Evolutionary conservation across 2,888 invertebrate genomes (phyloP).

Genomic region (Drosophila seclusa): DNA sequence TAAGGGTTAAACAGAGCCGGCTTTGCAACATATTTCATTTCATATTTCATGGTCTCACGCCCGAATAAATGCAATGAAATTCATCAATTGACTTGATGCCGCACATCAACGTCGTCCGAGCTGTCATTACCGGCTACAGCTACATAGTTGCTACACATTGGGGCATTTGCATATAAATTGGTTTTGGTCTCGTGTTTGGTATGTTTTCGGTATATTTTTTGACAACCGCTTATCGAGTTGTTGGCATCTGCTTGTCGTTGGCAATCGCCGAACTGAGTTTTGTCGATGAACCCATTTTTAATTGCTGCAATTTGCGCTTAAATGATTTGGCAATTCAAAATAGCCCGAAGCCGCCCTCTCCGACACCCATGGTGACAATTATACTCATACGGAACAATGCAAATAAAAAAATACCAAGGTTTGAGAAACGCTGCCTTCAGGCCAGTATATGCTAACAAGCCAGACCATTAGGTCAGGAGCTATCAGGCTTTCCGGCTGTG

Average conservation of each 20-base stretch:
- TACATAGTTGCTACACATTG: conserved; percentile 42
- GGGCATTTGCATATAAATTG: conserved; percentile 82
- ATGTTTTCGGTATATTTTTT: conserved; percentile 41
- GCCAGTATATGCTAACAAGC: conserved; percentile 51
- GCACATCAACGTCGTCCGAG: conserved; percentile 35
- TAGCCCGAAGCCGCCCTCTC: conserved; percentile 44
- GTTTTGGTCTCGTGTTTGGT: conserved; percentile 64
- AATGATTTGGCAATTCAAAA: conserved; percentile 69
- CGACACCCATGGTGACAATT: conserved; percentile 83
- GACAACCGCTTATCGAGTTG: conserved; percentile 66
- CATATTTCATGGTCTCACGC: conserved; percentile 71
- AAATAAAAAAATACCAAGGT: conserved; percentile 7
- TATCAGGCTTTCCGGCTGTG: conserved; percentile 8
- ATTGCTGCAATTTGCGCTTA: conserved; percentile 74
- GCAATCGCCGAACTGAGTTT: conserved; percentile 50
- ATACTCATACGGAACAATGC: conserved; percentile 57
- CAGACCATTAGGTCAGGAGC: conserved; percentile 52
- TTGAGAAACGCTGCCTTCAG: conserved; percentile 48
- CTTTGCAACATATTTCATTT: conserved; percentile 63
- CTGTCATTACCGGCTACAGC: conserved; percentile 29
- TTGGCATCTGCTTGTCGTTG: conserved; percentile 68
- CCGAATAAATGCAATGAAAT: conserved; percentile 78
- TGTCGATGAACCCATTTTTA: conserved; percentile 60
- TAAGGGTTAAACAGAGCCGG: conserved; percentile 61
- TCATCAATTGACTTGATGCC: conserved; percentile 72